These are phyloP conservation scores for Bambusicola thoracicus DNA, from an alignment of 2,113 vertebrate species.

Conservation along the genomic window DNA sequence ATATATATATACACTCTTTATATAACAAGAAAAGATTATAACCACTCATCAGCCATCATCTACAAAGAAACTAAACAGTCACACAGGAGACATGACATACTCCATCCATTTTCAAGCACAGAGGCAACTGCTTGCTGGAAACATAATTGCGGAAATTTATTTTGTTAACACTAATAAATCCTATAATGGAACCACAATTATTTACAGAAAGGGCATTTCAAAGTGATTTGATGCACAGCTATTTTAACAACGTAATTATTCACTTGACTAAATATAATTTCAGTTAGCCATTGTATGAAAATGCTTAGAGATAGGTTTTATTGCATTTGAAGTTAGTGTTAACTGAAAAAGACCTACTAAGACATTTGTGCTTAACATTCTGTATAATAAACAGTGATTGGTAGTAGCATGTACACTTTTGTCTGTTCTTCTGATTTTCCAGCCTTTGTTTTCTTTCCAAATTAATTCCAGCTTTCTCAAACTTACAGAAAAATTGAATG, in stretches of 20 bases:
- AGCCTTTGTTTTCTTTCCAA: background rate
- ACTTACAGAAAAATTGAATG: background rate
- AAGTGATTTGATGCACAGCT: background rate
- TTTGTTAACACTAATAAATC: background rate
- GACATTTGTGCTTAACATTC: background rate
- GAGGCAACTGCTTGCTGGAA: background rate
- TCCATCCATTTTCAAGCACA: background rate
- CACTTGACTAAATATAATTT: slow-evolving; percentile 27
- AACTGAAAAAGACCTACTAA: slow-evolving; percentile 15
- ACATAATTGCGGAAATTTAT: background rate
- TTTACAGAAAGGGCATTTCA: slow-evolving; percentile 2
- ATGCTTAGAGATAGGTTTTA: background rate
- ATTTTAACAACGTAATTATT: slow-evolving; percentile 37
- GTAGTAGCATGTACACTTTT: background rate
- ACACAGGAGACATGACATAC: background rate
- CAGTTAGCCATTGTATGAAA: background rate
- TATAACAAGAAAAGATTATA: background rate
- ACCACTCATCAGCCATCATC: background rate
- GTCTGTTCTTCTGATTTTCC: background rate
- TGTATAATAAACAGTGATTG: background rate
- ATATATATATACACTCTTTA: too few species aligned
- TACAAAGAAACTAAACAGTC: background rate
- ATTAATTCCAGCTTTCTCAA: background rate
- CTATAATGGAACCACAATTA: background rate
- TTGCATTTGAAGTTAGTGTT: background rate